A percentile compares a stretch with the other conserved stretches of the same genome.
These are phyloP conservation scores for Eumeta japonica DNA, from an alignment of 1,140 invertebrate species.

Conservation along the genomic window DNA sequence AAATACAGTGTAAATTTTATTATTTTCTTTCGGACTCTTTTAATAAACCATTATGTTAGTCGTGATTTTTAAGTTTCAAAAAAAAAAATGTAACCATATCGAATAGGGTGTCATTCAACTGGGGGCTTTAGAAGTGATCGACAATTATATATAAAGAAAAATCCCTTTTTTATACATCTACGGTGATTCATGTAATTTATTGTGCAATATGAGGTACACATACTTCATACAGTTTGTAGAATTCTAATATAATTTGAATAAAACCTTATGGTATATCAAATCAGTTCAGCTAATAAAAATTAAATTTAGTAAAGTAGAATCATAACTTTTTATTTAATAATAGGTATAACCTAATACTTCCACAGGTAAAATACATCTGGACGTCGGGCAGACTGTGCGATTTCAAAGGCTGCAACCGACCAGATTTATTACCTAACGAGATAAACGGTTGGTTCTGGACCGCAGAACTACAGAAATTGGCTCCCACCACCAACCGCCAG, in stretches of 20 bases:
- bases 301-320: too few relatives aligned
- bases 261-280: not conserved
- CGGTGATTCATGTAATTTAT: conserved; percentile 1
- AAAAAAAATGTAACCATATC: too few relatives aligned
- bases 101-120: not conserved
- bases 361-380: conserved; percentile 77
- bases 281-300: too few relatives aligned
- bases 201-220: too few relatives aligned
- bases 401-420: conserved; percentile 78
- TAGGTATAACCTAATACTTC: not conserved
- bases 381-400: conserved; percentile 82
- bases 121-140: not conserved
- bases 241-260: too few relatives aligned
- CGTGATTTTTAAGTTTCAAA: too few relatives aligned
- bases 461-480: conserved; percentile 75
- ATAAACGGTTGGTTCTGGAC: conserved; percentile 89
- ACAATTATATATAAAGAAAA: not conserved
- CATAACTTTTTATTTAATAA: not conserved
- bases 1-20: too few relatives aligned
- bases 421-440: conserved; percentile 72
- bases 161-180: not conserved
- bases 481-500: conserved; percentile 70
- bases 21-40: too few relatives aligned
- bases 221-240: too few relatives aligned
- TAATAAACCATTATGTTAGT: too few relatives aligned